Evolutionary conservation across 2,888 invertebrate species (phyloP).

Genomic region (Tetragnatha montana): DNA sequence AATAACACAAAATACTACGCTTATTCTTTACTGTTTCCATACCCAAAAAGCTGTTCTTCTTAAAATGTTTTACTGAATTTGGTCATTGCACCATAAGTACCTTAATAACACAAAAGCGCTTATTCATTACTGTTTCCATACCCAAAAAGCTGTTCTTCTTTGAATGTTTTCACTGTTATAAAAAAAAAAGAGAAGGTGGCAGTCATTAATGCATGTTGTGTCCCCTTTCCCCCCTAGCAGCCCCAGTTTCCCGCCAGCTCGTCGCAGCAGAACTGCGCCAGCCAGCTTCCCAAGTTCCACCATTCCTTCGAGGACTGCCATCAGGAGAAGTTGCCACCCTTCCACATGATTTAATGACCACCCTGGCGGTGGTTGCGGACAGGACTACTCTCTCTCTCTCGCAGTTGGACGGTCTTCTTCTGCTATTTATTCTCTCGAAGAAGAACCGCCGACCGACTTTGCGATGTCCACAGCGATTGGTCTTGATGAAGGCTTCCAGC

Average conservation of each 20-base stretch:
- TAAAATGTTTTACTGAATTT: neutral
- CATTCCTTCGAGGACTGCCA: slow-evolving; percentile 56
- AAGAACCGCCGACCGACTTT: too few relatives aligned
- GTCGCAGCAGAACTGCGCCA: slow-evolving; percentile 36
- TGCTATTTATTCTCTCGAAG: too few relatives aligned
- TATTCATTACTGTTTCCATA: slow-evolving; percentile 3
- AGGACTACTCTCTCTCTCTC: too few relatives aligned
- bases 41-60: too few relatives aligned
- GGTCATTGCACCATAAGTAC: neutral
- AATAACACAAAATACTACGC: too few relatives aligned
- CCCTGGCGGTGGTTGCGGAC: too few relatives aligned
- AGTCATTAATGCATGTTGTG: slow-evolving; percentile 68
- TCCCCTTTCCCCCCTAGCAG: slow-evolving; percentile 62
- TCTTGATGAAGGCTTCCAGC: too few relatives aligned
- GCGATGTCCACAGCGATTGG: too few relatives aligned
- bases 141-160: neutral
- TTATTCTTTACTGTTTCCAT: too few relatives aligned
- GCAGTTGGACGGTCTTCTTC: too few relatives aligned
- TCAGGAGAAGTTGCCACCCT: slow-evolving; percentile 62
- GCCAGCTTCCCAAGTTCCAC: slow-evolving; percentile 63
- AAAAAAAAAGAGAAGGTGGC: slow-evolving; percentile 67
- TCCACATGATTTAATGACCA: slow-evolving; percentile 53
- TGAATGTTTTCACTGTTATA: slow-evolving; percentile 10
- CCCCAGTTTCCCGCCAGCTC: slow-evolving; percentile 64
- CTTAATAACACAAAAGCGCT: neutral